Evolutionary conservation across 2,797 vertebrate species (phyloP), one percentile per base, ranked within the genome.

Genomic region (Pseudopleuronectes americanus): DNA sequence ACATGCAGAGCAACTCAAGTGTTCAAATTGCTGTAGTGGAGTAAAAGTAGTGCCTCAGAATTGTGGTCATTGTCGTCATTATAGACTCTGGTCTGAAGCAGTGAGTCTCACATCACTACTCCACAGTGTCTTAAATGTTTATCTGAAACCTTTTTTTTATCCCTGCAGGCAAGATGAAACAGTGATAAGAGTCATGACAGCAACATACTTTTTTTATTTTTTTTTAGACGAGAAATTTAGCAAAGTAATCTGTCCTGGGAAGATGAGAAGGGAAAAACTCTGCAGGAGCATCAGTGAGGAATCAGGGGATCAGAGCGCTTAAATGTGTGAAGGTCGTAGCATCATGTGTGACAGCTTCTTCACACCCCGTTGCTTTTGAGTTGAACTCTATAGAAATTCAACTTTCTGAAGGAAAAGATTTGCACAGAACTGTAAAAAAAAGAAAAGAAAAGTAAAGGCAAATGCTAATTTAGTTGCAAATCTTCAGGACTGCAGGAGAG

Each of bases 311-410:
- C 1, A 17, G 65, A 41, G 41, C 6, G 47, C 23, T 56, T 19
- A 28, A 16, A n/a, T 19, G 60, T 60, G 24, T 64, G 71, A 73
- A 60, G 51, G 61, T 60, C n/a, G 21, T 1, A 31, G 52, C 60
- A 12, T 71, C 77, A 51, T 55, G 70, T 59, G 4, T 60, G 64
- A 71, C 63, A 24, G 33, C 63, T 19, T 77, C 69, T 59, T 68
- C 64, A 66, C 74, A 38, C 60, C 36, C 17, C 0, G 65, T 24
- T 23, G 61, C n/a, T 54, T 58, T 14, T 14, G 4, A 53, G 21
- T 13, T n/a, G 31, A 54, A 49, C 53, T 48, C 31, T 24, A 36
- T 19, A 16, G 43, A 45, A 45, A 45, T 45, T 14, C 43, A 16
- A 19, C 17, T 45, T 19, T 19, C 43, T 45, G 14, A 45, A 45